phyloP scores from a whole-genome alignment of 2,888 invertebrate genomes.

The Neoaliturus tenellus region DNA sequence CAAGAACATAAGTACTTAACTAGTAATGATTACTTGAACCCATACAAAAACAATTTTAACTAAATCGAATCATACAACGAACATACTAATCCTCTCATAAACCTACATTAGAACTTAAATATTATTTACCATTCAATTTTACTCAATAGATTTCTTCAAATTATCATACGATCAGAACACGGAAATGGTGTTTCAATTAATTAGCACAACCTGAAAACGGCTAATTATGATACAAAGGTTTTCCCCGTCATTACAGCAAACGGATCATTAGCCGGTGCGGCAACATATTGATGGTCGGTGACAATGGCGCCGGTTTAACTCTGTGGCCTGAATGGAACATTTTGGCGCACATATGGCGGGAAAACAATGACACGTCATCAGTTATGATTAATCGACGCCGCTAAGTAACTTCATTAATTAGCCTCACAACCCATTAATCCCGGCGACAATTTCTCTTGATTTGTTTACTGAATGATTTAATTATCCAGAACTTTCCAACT shows the following conservation, averaged over 20 bases:
- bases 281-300: constrained; percentile 16
- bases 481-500: constrained; percentile 27
- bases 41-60: too few relatives aligned
- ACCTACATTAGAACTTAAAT: too few relatives aligned
- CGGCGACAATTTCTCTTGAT: constrained; percentile 50
- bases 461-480: constrained; percentile 51
- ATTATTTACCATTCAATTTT: too few relatives aligned
- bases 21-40: too few relatives aligned
- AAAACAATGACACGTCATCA: constrained; percentile 37
- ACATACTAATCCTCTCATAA: too few relatives aligned
- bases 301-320: constrained; percentile 27
- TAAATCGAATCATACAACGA: too few relatives aligned
- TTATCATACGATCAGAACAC: too few relatives aligned
- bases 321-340: constrained; percentile 16
- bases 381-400: constrained; percentile 31
- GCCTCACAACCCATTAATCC: constrained; percentile 24
- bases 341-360: constrained; percentile 34
- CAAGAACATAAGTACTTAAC: too few relatives aligned
- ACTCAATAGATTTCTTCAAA: too few relatives aligned
- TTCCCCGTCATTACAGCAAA: not conserved
- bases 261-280: constrained; percentile 9
- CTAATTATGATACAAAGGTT: constrained; percentile 3
- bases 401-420: constrained; percentile 51
- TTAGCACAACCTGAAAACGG: not conserved
- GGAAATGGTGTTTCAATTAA: too few relatives aligned